Evolutionary conservation across 2,797 vertebrate genomes (phyloP), one percentile per base, ranked within the genome.

Genomic region (Amphiprion clarkii): DNA sequence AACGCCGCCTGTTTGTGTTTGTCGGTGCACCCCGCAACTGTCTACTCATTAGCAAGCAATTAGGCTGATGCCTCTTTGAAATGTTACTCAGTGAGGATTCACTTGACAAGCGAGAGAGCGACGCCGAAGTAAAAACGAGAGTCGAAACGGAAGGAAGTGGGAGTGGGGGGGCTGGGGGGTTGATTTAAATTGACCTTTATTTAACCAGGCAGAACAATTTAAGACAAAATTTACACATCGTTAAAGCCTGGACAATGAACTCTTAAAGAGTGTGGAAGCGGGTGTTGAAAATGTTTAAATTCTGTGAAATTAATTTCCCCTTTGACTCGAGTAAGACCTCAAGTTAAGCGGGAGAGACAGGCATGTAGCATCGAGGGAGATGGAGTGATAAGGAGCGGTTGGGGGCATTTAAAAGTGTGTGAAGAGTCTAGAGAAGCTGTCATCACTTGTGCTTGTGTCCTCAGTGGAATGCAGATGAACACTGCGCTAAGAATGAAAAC

Each of bases 21-120:
- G 63, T 51, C 19, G 56, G 65, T 60, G 68, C 80, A 10, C 59
- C 44, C 49, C 6, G 2, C 76, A 84, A 87, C 85, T 75, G 85
- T 84, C 84, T 83, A 60, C 79, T 92, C 89, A 91, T 91, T 93
- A 90, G 76, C 71, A 81, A 70, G 88, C 85, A 90, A 92, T 92
- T 93, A 91, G 83, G 79, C 65, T 87, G 80, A 84, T 76, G 82
- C 83, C 77, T 66, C 82, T 90, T 87, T 90, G 83, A 90, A 90
- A 92, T 89, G 74, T 88, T 84, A 74, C 77, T 85, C 84, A 67
- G 87, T 21, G 23, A 59, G 74, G 88, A 88, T 82, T 61, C 60
- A 71, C 77, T 85, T 87, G 89, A 91, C 78, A 82, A 79, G 76
- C 64, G 27, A 67, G 71, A 65, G 75, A 54, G 13, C 13, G 0